These are phyloP conservation scores for Thaleichthys pacificus DNA, from an alignment of 2,797 vertebrate species.

Conservation along the genomic window DNA sequence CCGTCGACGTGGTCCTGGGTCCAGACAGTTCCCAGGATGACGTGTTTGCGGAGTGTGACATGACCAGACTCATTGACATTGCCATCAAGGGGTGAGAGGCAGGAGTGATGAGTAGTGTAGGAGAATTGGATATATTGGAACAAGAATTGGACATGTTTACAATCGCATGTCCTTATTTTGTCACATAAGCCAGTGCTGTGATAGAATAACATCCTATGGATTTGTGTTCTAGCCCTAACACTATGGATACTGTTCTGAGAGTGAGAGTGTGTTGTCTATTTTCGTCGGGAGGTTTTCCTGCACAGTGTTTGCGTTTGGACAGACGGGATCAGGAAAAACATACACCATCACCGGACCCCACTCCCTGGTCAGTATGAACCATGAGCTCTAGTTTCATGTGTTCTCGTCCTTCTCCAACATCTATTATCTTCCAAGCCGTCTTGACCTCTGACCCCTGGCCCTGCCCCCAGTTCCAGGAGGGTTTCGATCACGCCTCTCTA, in stretches of 20 bases:
- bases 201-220: background rate
- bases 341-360: slow-evolving; percentile 75
- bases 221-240: background rate
- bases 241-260: background rate
- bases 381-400: background rate
- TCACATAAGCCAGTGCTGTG: too few relatives aligned
- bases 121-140: background rate
- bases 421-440: background rate
- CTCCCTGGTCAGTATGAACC: slow-evolving; percentile 10
- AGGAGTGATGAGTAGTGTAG: background rate
- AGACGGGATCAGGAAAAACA: slow-evolving; percentile 76
- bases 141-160: too few relatives aligned
- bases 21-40: slow-evolving; percentile 64
- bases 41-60: slow-evolving; percentile 65
- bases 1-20: slow-evolving; percentile 68
- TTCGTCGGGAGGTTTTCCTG: slow-evolving; percentile 68
- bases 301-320: slow-evolving; percentile 75
- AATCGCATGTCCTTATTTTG: too few relatives aligned
- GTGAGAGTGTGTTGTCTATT: background rate
- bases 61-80: slow-evolving; percentile 68
- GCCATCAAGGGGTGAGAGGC: slow-evolving; percentile 64
- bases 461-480: slow-evolving; percentile 23
- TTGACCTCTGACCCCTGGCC: background rate
- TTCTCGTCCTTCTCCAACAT: background rate
- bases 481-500: slow-evolving; percentile 16